These are phyloP conservation scores for Phortica okadai DNA, from an alignment of 2,888 invertebrate species.

Conservation along the genomic window DNA sequence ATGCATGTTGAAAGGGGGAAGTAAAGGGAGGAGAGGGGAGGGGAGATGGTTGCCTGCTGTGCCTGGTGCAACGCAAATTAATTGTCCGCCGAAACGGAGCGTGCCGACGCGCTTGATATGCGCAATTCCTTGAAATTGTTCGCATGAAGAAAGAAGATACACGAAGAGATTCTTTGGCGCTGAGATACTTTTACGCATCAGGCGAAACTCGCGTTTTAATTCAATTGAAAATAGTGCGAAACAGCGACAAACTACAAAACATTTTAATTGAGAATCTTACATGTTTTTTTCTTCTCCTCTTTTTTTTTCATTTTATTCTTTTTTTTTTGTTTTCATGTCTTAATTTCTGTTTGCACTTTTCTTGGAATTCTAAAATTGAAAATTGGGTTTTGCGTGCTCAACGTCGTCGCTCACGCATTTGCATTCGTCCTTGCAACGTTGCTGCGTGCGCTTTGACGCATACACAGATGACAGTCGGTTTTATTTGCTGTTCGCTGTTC, in stretches of 20 bases:
- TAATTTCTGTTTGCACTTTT: conserved; percentile 38
- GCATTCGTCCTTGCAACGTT: conserved; percentile 28
- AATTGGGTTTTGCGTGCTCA: conserved; percentile 61
- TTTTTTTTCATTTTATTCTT: background rate
- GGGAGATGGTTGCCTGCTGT: conserved; percentile 1
- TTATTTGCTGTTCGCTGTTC: background rate
- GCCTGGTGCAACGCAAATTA: conserved; percentile 70
- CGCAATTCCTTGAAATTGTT: conserved; percentile 75
- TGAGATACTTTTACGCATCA: conserved; percentile 23
- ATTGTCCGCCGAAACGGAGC: conserved; percentile 75
- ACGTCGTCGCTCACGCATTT: conserved; percentile 4
- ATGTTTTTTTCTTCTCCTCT: background rate
- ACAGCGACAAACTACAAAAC: conserved; percentile 52
- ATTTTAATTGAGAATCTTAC: conserved; percentile 62
- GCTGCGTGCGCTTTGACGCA: conserved; percentile 49
- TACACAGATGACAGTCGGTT: conserved; percentile 47
- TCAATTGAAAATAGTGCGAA: conserved; percentile 72
- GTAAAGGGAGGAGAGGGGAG: background rate
- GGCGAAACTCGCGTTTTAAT: conserved; percentile 56
- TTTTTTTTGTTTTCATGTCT: background rate
- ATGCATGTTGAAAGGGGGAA: background rate
- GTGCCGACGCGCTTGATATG: conserved; percentile 76
- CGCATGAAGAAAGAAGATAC: conserved; percentile 62
- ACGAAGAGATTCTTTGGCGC: conserved; percentile 1
- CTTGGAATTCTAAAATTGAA: conserved; percentile 70